Evolutionary conservation across 2,797 vertebrate species (phyloP).

Genomic region (Pipistrellus pipistrellus): DNA sequence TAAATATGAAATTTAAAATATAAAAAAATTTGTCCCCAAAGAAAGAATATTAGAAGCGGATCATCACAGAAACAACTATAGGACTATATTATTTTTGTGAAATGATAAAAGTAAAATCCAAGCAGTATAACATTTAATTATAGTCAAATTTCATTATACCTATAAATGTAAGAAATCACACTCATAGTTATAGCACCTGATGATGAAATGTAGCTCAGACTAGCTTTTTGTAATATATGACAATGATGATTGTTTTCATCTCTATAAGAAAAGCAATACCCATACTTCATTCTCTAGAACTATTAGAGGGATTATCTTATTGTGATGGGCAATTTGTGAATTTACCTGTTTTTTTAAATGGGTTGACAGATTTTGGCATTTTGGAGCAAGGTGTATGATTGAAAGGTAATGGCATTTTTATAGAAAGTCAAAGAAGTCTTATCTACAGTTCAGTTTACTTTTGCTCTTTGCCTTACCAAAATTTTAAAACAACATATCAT

Average conservation of each 20-base stretch:
- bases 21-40: background rate
- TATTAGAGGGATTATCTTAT: background rate
- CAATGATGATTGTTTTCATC: constrained; percentile 47
- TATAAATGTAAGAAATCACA: constrained; percentile 42
- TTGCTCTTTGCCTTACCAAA: constrained; percentile 20
- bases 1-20: background rate
- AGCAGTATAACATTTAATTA: constrained; percentile 6
- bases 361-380: background rate
- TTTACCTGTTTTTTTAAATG: constrained; percentile 34
- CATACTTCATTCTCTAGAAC: background rate
- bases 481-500: background rate
- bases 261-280: background rate
- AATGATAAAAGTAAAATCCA: constrained; percentile 44
- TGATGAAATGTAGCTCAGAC: constrained; percentile 27
- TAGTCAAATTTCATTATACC: constrained; percentile 20
- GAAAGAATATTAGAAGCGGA: background rate
- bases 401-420: constrained; percentile 12
- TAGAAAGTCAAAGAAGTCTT: constrained; percentile 11
- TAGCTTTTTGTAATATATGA: constrained; percentile 45
- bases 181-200: background rate
- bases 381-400: background rate
- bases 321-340: constrained; percentile 24
- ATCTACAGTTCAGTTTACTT: constrained; percentile 7
- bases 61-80: background rate
- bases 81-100: background rate